A percentile compares a stretch with the other conserved stretches of the same genome.
Evolutionary conservation across 2,888 invertebrate genomes (phyloP).

Genomic region (Dryococelus australis): DNA sequence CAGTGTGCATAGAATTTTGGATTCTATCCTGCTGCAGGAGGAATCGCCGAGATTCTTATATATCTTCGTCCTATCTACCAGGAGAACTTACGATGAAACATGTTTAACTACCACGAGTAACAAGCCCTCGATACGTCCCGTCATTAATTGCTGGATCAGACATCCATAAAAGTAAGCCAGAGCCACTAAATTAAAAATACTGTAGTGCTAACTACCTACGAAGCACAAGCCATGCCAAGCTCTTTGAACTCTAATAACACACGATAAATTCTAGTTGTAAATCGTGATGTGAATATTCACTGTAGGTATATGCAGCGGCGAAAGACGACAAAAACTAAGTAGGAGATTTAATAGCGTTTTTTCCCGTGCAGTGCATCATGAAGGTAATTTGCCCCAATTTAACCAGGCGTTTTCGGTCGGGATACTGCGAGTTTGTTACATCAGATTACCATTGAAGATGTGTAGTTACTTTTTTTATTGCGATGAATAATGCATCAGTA

Average conservation of each 20-base stretch:
- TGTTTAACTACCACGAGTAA: too few species aligned
- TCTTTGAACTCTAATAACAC: not conserved
- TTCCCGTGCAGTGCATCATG: not conserved
- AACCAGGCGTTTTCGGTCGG: not conserved
- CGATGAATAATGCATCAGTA: constrained; percentile 2
- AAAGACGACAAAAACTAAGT: not conserved
- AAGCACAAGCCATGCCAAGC: not conserved
- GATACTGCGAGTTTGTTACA: not conserved
- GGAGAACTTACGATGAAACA: too few species aligned
- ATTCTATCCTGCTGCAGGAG: too few species aligned
- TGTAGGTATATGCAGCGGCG: not conserved
- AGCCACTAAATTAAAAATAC: too few species aligned
- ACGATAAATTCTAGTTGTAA: not conserved
- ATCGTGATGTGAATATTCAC: not conserved
- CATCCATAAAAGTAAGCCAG: not conserved
- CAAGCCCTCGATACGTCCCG: too few species aligned
- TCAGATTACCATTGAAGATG: not conserved
- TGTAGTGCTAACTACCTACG: not conserved
- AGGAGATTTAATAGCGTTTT: not conserved
- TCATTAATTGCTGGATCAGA: not conserved
- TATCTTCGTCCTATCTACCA: too few species aligned
- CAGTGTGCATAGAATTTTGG: too few species aligned
- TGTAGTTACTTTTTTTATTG: not conserved
- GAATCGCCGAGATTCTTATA: too few species aligned
- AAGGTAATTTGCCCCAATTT: not conserved